Percentiles rank a stretch among this genome's conserved stretches.
Conservation (phyloP, 2,888 invertebrate genomes). For the Tetragonisca angustula region DNA sequence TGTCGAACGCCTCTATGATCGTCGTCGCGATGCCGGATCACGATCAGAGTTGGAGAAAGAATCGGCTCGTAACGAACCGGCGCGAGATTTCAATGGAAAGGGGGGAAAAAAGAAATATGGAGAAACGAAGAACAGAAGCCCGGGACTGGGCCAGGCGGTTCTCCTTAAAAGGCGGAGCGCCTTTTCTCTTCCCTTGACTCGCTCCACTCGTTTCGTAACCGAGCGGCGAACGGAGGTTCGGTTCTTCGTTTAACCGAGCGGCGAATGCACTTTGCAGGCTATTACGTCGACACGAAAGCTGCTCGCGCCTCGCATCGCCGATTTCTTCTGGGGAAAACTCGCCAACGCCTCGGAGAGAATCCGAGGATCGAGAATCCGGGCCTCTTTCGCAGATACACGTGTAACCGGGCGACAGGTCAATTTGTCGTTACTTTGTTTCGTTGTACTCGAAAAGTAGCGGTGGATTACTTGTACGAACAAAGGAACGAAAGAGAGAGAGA, state of each 20-base stretch:
- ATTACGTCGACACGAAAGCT: constrained; percentile 49
- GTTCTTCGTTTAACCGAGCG: constrained; percentile 26
- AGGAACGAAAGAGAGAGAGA: not conserved
- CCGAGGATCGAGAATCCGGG: not conserved
- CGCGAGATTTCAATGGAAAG: constrained; percentile 35
- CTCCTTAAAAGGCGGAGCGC: constrained; percentile 66
- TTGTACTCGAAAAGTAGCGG: not conserved
- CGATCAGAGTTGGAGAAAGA: not conserved
- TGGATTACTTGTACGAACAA: constrained; percentile 18
- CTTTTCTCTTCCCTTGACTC: constrained; percentile 62
- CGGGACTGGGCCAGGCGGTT: constrained; percentile 55
- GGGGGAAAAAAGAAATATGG: constrained; percentile 1
- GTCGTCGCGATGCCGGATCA: not conserved
- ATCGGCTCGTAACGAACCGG: constrained; percentile 30
- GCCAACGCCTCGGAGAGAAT: constrained; percentile 12
- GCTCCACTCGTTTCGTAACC: constrained; percentile 61
- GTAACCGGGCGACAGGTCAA: constrained; percentile 3
- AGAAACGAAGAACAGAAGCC: constrained; percentile 27
- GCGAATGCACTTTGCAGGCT: constrained; percentile 48
- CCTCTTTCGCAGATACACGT: constrained; percentile 4
- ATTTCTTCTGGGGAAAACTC: constrained; percentile 60
- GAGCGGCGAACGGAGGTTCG: constrained; percentile 19
- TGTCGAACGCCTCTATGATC: not conserved
- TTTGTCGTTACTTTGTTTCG: constrained; percentile 23
- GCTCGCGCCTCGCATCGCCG: constrained; percentile 24